Base-by-base conservation (phyloP, 2,888 invertebrate species). In the Taenaris catops region DNA sequence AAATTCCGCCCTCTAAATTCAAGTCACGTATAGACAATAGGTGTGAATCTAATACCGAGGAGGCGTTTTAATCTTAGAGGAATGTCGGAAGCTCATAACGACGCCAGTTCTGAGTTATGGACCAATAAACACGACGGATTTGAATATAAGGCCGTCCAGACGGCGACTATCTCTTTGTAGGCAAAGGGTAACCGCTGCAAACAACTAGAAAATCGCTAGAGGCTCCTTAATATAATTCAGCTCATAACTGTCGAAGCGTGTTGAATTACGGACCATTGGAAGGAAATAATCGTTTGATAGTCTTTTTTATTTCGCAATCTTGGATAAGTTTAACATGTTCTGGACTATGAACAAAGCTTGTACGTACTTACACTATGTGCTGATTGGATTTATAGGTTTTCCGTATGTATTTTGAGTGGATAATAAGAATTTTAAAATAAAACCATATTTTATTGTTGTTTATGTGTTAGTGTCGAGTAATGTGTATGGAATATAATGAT, bases 111-210 rank as follows among this genome's bases (percentile, higher is more conserved):
- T 66, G 67, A 78, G 64, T 80, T 74, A 83, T 80, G 63, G 63
- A 57, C 65, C 67, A 72, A 80, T 81, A 81, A 81, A 74, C 63
- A 62, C 53, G 60, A 45, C 48, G 63, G 63, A 71, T 74, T 72
- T 75, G 69, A 76, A 76, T 80, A 43, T 46, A 17, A 34, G 35
- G 40, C 45, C n/a, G 48, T 34, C 46, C 41, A 34, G 41, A 38
- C 36, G 49, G 42, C 49, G 43, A 25, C 43, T 33, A 34, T 33
- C 35, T 32, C 25, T 44, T 31, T 34, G 37, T 36, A 33, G 29
- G 32, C 33, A 36, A 42, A 32, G 34, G 21, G 38, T 20, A 25
- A 28, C 23, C 9, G 25, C 8, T 33, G 17, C 8, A 6, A 32
- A 27, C 17, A 25, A 27, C 27, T 33, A 29, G 28, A 18, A 17